Conservation (phyloP, 2,797 vertebrate species). For the Pseudotriccus pelzelni region DNA sequence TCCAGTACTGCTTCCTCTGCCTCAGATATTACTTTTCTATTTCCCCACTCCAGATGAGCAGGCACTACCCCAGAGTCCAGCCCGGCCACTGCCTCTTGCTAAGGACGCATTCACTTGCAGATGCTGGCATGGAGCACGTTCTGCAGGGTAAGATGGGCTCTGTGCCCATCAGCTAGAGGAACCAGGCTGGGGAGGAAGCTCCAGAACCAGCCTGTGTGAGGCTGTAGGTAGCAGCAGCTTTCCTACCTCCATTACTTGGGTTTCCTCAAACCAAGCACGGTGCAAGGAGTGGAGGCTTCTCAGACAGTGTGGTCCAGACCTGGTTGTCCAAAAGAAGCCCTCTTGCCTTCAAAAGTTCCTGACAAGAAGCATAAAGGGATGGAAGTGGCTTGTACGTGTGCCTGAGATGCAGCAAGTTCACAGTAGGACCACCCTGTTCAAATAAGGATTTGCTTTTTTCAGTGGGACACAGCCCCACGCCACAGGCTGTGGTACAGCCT, state of each 20-base stretch:
- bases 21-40: neutral
- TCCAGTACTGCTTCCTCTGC: neutral
- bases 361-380: neutral
- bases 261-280: neutral
- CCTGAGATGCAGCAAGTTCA: neutral
- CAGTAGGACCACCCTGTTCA: neutral
- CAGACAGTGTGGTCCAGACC: neutral
- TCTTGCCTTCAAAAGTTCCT: neutral
- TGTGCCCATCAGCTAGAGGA: neutral
- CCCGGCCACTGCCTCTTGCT: neutral
- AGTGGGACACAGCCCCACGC: neutral
- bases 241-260: accelerated
- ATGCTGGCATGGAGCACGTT: neutral
- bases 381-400: too few species aligned
- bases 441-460: neutral
- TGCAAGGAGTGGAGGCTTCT: neutral
- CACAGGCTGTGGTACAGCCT: neutral
- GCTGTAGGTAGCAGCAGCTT: neutral
- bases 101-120: neutral
- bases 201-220: neutral
- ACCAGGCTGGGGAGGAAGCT: neutral
- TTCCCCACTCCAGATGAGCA: neutral
- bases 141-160: neutral
- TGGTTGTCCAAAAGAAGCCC: neutral
- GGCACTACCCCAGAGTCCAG: neutral